phyloP scores from a whole-genome alignment of 2,888 invertebrate species.

The Autographa gamma region DNA sequence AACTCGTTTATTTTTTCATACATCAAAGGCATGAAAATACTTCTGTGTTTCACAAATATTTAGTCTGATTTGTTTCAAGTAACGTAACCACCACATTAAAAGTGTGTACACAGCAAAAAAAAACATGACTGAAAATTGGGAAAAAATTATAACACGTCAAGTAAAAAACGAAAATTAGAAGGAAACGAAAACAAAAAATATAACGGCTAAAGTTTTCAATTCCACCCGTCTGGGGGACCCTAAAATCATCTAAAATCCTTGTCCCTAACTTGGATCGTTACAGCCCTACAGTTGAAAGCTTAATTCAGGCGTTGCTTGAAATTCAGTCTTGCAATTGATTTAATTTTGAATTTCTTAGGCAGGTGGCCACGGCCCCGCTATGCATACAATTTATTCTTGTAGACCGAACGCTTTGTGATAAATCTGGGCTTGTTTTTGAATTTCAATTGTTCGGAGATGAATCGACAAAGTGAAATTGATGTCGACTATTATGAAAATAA shows the following conservation, averaged over 20 bases:
- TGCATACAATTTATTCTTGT: slow-evolving; percentile 43
- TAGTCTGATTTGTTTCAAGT: no score
- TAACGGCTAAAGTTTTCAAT: slow-evolving; percentile 33
- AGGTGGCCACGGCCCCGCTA: slow-evolving; percentile 63
- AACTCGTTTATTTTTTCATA: no score
- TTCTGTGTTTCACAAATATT: no score
- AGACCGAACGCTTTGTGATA: slow-evolving; percentile 26
- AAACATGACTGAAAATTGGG: no score
- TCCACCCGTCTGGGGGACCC: slow-evolving; percentile 35
- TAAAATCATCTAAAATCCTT: slow-evolving; percentile 49
- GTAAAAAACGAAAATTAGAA: not conserved
- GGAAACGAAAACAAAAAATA: slow-evolving; percentile 4
- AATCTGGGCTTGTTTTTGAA: slow-evolving; percentile 2
- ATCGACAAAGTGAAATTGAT: not conserved
- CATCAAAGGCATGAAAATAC: no score
- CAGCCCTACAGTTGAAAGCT: slow-evolving; percentile 55
- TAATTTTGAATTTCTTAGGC: slow-evolving; percentile 74
- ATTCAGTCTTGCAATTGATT: slow-evolving; percentile 71
- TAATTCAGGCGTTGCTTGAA: slow-evolving; percentile 63
- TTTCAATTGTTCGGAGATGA: not conserved
- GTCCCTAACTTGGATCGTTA: slow-evolving; percentile 59
- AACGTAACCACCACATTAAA: no score
- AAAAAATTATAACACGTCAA: not conserved
- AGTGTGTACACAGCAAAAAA: no score
- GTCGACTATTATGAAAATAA: slow-evolving; percentile 5